Percentiles rank a stretch among this genome's conserved stretches.
Conservation (phyloP, 2,797 vertebrate genomes). For the Tokudaia tokunoshimensis region DNA sequence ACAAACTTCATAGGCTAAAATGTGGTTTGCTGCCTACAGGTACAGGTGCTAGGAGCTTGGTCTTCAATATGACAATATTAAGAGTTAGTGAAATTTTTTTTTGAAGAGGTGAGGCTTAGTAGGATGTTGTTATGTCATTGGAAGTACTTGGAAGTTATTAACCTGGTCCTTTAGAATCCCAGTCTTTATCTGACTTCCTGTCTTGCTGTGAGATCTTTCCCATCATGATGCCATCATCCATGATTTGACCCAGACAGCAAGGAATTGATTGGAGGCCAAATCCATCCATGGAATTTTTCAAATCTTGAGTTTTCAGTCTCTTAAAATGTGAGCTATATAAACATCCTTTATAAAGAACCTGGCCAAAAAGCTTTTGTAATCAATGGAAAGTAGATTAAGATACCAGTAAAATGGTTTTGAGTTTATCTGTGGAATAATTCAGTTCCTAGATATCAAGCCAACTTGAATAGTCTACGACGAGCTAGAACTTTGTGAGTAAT, state of each 20-base stretch:
- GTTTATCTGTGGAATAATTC: constrained; percentile 15
- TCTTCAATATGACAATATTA: background rate
- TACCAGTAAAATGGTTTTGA: background rate
- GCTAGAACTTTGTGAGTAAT: background rate
- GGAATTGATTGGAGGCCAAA: background rate
- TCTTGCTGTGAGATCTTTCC: background rate
- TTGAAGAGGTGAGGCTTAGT: background rate
- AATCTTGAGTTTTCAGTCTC: background rate
- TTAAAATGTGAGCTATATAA: background rate
- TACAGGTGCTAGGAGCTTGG: background rate
- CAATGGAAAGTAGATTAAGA: background rate
- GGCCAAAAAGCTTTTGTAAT: background rate
- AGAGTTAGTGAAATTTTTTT: background rate
- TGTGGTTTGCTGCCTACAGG: background rate
- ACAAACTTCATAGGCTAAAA: background rate
- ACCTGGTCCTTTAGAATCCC: background rate
- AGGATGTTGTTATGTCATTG: background rate
- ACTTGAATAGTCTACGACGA: background rate
- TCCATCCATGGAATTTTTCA: background rate
- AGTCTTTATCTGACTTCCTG: background rate
- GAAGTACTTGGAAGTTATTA: background rate
- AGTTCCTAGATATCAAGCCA: background rate
- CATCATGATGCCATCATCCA: background rate
- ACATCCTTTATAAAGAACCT: background rate
- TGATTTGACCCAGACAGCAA: background rate